Base-by-base conservation (phyloP, 2,888 invertebrate genomes). In the Cataglyphis albicans region DNA sequence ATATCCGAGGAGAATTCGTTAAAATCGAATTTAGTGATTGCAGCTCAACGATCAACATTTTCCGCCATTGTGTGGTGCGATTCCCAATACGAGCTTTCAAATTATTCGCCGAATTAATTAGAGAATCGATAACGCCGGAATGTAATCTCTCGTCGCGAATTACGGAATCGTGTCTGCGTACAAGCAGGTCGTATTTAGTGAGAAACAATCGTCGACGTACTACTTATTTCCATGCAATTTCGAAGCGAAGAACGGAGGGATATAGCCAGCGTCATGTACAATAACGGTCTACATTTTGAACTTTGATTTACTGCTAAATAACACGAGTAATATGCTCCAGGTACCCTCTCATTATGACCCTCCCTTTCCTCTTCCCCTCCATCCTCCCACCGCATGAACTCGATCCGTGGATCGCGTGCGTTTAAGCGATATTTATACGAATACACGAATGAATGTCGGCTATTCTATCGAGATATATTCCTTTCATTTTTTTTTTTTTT, bases 361-460 rank as follows among this genome's bases (percentile, higher is more conserved):
- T 18, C 48, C 12, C 44, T 44, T 44, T 38, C 38, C 38, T 9
- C 38, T 10, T 10, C 38, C 12, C 44, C 44, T 12, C 4, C 44
- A 12, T 18, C 5, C n/a, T 7, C 7, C n/a, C 12, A 44, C 67
- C 21, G 57, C 44, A 44, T 48, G 32, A 57, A 68, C 35, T 73
- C 63, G 70, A 68, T 64, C 55, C 41, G 64, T 67, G 74, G 29
- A 81, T 86, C 81, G 81, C 87, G 78, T 87, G 87, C 21, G 15
- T 82, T 61, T 61, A 65, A 81, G 74, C 59, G 48, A 57, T 82
- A 55, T 80, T 73, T 68, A 72, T 55, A 67, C 75, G n/a, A 52
- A 83, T 64, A 35, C 64, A 75, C 29, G 35, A 48, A 75, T 44
- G 29, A 55, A n/a, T 5, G 65, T 29, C 7, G 38, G 7, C 12